Evolutionary conservation across 37 sponge, comb jelly and placozoan species (phyloP), one percentile per base, ranked within the genome.

Genomic region (Axinella damicornis): DNA sequence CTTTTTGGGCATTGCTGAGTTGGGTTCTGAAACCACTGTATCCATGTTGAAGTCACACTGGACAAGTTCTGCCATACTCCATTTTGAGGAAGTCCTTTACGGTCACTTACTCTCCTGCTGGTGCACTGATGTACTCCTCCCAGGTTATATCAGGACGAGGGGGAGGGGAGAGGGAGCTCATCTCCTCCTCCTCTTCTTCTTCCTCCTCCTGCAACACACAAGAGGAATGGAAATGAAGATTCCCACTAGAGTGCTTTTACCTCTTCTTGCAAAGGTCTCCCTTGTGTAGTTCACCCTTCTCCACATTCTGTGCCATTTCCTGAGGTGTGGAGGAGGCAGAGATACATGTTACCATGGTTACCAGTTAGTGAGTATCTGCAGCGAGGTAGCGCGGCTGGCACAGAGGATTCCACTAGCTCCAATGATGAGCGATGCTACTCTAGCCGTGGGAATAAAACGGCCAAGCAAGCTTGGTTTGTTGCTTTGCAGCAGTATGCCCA

Each of bases 111-210:
- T 35, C 33, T 19, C 77, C 59, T 65, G 86, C 33, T 19, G 80
- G 59, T 65, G 86, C 80, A 11, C 53, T 65, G 65, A 88, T 70
- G 83, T 96, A 96, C 72, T 92, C 66, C 20, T 96, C 91, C 96
- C 96, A 96, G 14, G 93, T 87, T 20, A 96, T 54, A 12, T 31
- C 33, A 30, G 59, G 79, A 4, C 74, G 79, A 53, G 84, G 83
- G 27, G 93, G 96, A 40, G 91, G 96, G 33, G 81, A 40, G 14
- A 96, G 60, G 30, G 96, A 96, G n/a, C 28, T 32, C 0, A 87
- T 5, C 31, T 2, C 28, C 20, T 70, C 74, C 24, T 53, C 41
- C 52, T 72, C 73, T 32, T 63, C 75, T 20, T 79, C 74, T 27
- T 79, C 80, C 53, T 64, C 31, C 63, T 62, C 78, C 40, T 46